A percentile compares a stretch with the other conserved stretches of the same genome.
These are phyloP conservation scores for Hydrolagus affinis DNA, from an alignment of 2,113 vertebrate genomes.

Conservation along the genomic window DNA sequence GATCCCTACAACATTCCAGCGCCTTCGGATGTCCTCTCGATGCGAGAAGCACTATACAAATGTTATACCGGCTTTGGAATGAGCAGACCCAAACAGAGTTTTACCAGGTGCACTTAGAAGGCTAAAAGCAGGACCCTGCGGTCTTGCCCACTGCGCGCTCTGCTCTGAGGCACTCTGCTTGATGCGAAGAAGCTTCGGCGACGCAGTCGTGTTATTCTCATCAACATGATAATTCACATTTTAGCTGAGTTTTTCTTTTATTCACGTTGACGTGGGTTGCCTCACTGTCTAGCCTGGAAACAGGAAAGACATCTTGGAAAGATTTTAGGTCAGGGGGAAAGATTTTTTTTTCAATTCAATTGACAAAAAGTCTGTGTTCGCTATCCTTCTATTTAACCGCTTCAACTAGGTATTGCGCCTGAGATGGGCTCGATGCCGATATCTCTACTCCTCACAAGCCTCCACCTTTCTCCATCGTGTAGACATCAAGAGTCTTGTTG, in stretches of 20 bases:
- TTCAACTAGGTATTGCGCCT: not conserved
- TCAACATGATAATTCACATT: not conserved
- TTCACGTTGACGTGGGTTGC: not conserved
- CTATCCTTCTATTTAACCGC: not conserved
- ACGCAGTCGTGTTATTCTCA: not conserved
- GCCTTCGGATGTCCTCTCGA: too few relatives aligned
- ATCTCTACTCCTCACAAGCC: too few relatives aligned
- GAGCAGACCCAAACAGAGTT: too few relatives aligned
- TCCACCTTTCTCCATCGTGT: too few relatives aligned
- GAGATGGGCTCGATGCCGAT: not conserved
- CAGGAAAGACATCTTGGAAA: not conserved
- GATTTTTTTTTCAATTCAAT: not conserved
- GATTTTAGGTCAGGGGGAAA: not conserved
- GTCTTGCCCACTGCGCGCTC: too few relatives aligned
- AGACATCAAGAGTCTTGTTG: too few relatives aligned
- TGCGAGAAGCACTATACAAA: too few relatives aligned
- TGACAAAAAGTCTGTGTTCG: not conserved
- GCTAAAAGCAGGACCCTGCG: too few relatives aligned
- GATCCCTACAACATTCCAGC: not conserved
- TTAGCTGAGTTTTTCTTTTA: not conserved
- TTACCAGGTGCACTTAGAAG: too few relatives aligned
- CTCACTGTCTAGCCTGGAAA: not conserved
- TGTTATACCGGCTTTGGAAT: too few relatives aligned
- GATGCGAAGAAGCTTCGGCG: too few relatives aligned
- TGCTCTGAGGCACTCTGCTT: too few relatives aligned